phyloP scores from a whole-genome alignment of 1,140 invertebrate species.

The Bombyx mandarina region DNA sequence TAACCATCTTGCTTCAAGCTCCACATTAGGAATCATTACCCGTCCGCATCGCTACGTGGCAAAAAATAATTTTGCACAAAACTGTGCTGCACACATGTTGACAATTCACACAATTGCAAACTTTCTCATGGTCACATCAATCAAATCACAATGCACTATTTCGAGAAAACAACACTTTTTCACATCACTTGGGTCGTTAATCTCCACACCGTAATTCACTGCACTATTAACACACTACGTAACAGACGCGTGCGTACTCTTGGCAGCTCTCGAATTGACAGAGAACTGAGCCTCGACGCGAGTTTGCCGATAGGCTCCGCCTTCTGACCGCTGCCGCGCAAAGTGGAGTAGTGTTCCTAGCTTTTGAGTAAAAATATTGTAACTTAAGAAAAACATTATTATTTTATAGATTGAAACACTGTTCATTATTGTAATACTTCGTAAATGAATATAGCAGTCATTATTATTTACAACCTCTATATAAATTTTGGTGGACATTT shows the following conservation, averaged over 20 bases:
- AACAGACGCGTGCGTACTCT: conserved; percentile 69
- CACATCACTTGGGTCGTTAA: conserved; percentile 67
- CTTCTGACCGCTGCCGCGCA: conserved; percentile 70
- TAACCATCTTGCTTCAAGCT: conserved; percentile 92
- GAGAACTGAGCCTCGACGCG: conserved; percentile 66
- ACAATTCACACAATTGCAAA: conserved; percentile 55
- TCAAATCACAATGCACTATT: conserved; percentile 44
- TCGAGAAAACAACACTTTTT: conserved; percentile 61
- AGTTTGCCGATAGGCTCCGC: conserved; percentile 70
- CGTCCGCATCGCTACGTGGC: conserved; percentile 71
- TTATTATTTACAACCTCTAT: no score
- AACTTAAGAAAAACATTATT: no score
- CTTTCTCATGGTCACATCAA: conserved; percentile 54
- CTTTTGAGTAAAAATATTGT: background rate
- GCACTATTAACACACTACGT: conserved; percentile 70
- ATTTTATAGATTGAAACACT: no score
- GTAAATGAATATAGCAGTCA: no score
- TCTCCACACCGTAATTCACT: conserved; percentile 64
- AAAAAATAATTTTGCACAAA: conserved; percentile 71
- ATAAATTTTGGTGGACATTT: no score
- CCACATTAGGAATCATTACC: conserved; percentile 72
- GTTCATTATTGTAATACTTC: no score
- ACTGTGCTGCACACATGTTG: conserved; percentile 67
- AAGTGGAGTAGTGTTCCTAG: conserved; percentile 60
- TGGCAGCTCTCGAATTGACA: conserved; percentile 71